A percentile compares a stretch with the other conserved stretches of the same genome.
Conservation (phyloP, 92 coral and sea anemone species). For the Hydrozoanthus gracilis region DNA sequence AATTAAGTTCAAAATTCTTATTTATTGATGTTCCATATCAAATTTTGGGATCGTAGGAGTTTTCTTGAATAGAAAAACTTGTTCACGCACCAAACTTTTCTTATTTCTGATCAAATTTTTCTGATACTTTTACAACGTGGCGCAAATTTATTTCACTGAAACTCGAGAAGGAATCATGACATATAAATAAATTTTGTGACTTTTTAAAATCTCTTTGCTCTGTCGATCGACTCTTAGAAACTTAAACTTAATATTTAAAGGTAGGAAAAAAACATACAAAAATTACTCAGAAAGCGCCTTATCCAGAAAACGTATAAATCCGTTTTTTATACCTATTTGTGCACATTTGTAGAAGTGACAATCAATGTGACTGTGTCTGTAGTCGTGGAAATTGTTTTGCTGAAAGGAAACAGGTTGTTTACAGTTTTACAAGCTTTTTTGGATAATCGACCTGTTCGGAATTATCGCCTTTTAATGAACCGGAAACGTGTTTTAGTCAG, state of each 20-base stretch:
- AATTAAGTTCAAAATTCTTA: too few species aligned
- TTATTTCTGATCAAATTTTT: not conserved
- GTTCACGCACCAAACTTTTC: too few species aligned
- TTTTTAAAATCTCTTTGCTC: too few species aligned
- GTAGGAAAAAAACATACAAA: not conserved
- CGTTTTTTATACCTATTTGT: not conserved
- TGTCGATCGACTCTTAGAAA: too few species aligned
- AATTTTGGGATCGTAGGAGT: too few species aligned
- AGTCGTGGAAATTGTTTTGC: constrained; percentile 5
- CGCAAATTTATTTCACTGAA: too few species aligned
- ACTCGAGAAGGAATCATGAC: too few species aligned
- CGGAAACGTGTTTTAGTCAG: not conserved
- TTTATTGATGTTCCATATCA: too few species aligned
- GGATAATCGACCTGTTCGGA: not conserved
- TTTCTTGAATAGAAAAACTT: too few species aligned
- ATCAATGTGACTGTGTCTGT: not conserved
- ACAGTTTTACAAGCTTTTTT: not conserved
- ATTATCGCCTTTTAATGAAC: not conserved
- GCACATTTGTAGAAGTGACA: not conserved
- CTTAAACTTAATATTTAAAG: not conserved
- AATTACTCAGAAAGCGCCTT: too few species aligned
- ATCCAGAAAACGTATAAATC: not conserved
- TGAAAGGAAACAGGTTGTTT: constrained; percentile 33
- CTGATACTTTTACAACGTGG: too few species aligned
- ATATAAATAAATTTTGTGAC: too few species aligned